Base-by-base conservation (phyloP, 2,888 invertebrate species). In the Microctonus hyperodae region DNA sequence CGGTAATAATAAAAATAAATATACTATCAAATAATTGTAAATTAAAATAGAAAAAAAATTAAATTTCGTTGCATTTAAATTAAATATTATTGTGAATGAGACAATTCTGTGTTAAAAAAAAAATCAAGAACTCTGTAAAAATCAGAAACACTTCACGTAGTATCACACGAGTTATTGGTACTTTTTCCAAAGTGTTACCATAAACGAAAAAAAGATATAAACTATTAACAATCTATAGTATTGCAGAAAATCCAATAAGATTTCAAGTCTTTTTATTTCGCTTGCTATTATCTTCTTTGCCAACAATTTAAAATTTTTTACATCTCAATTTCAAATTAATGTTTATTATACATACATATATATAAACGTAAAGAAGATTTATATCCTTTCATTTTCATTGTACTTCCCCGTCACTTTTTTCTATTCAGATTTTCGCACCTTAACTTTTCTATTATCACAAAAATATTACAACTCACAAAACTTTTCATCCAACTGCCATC, bases 391-490 rank as follows among this genome's bases (percentile, higher is more conserved):
- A 35, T 5, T 51, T 23, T 51, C 25, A 28, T 28, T 13, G 28
- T 28, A 6, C 2, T 37, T 37, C 28, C 53, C 11, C 22, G 2
- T 50, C 7, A 50, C 9, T 7, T 10, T 9, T 23, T 6, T 51
- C 23, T n/a, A n/a, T n/a, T 5, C 7, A 7, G 3, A 28, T 28
- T 28, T 28, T 3, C 28, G 28, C 28, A n/a, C 28, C 9, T 7
- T 10, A 28, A 4, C 11, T 28, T 28, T 28, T 16, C n/a, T 13
- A 53, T 25, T 5, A n/a, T 1, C 7, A 28, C 13, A n/a, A 16
- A 28, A 53, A 53, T 53, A 25, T 53, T 53, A 53, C 28, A 13
- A 53, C 53, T 28, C 16, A 16, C 11, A 28, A 28, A 53, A 53
- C 13, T 28, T 53, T 28, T n/a, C 16, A 23, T 3, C 48, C 1